Conservation (phyloP, 2,888 invertebrate genomes). For the Stenichneumon culpator region DNA sequence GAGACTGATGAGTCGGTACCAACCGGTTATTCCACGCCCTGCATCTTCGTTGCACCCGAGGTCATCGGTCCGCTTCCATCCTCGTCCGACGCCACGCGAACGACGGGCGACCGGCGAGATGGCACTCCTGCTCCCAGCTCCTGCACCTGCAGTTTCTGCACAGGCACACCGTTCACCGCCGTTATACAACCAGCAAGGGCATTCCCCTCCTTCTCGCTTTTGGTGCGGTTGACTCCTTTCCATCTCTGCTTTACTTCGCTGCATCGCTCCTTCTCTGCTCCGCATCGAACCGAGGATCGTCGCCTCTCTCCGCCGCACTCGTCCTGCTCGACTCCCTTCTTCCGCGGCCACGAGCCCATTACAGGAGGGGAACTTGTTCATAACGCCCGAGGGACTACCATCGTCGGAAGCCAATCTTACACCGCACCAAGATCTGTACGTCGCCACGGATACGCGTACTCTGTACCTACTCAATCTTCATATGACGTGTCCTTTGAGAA, state of each 20-base stretch:
- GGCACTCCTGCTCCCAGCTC: constrained; percentile 44
- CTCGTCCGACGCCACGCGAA: constrained; percentile 81
- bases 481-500: not conserved
- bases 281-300: constrained; percentile 21
- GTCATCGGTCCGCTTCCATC: constrained; percentile 65
- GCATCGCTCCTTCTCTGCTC: constrained; percentile 60
- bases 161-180: constrained; percentile 57
- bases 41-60: constrained; percentile 62
- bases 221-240: constrained; percentile 58
- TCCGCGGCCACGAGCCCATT: constrained; percentile 72
- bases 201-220: constrained; percentile 52
- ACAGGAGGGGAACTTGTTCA: constrained; percentile 79
- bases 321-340: constrained; percentile 53
- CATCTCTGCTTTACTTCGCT: constrained; percentile 23
- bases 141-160: constrained; percentile 81
- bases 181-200: constrained; percentile 61
- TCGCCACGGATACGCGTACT: constrained; percentile 40
- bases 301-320: constrained; percentile 52
- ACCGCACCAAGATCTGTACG: constrained; percentile 73
- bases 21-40: constrained; percentile 60
- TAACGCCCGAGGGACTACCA: constrained; percentile 81
- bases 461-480: constrained; percentile 1
- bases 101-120: constrained; percentile 80
- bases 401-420: constrained; percentile 83
- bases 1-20: constrained; percentile 42